These are phyloP conservation scores for Cerastoderma edule DNA, from an alignment of 2,888 invertebrate genomes.

Conservation along the genomic window DNA sequence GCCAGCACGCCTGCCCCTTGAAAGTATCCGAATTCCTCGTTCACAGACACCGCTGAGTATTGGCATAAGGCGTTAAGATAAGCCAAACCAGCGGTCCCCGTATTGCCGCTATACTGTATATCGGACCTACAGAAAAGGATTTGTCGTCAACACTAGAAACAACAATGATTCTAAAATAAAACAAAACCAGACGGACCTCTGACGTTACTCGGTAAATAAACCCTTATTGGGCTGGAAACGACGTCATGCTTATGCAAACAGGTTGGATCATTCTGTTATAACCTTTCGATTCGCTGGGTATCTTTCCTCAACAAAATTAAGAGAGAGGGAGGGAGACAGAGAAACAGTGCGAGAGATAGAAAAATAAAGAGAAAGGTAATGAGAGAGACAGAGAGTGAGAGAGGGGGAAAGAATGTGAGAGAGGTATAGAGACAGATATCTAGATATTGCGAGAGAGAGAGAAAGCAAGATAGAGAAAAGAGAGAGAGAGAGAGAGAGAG, in stretches of 20 bases:
- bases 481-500: too few species aligned
- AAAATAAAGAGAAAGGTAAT: not conserved
- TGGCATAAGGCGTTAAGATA: slow-evolving; percentile 32
- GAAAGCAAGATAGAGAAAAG: too few species aligned
- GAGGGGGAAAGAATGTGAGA: not conserved
- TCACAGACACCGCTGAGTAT: slow-evolving; percentile 28
- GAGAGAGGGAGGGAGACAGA: not conserved
- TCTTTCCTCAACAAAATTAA: not conserved
- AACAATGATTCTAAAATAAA: too few species aligned
- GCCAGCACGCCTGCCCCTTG: slow-evolving; percentile 35
- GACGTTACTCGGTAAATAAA: too few species aligned
- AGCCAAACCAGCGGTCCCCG: slow-evolving; percentile 29
- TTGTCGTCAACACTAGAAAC: too few species aligned
- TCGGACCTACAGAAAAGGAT: slow-evolving; percentile 23
- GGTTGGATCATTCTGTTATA: not conserved
- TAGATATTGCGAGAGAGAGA: too few species aligned
- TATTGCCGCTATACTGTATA: slow-evolving; percentile 21
- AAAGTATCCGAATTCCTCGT: slow-evolving; percentile 37
- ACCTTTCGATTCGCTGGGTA: not conserved
- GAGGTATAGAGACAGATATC: not conserved
- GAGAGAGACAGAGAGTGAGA: not conserved
- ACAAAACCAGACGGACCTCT: too few species aligned
- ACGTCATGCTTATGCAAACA: not conserved
- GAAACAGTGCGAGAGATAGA: not conserved
- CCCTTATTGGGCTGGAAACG: not conserved